phyloP scores from a whole-genome alignment of 2,113 vertebrate species.

The Myrmophylax atrothorax region DNA sequence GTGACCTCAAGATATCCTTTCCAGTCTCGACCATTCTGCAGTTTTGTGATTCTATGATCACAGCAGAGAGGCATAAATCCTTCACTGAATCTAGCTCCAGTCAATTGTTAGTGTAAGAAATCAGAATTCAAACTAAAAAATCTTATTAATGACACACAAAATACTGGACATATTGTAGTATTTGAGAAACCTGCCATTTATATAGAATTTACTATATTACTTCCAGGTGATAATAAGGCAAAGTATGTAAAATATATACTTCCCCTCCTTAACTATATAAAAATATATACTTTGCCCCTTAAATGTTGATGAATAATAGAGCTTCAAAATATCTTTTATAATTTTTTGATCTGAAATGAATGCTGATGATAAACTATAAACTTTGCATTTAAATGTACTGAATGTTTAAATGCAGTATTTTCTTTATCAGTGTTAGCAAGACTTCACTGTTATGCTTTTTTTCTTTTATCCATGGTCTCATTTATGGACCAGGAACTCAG shows the following conservation, averaged over 20 bases:
- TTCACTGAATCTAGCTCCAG: not conserved
- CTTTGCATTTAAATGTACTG: not conserved
- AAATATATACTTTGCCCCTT: not conserved
- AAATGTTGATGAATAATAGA: not conserved
- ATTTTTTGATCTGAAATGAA: not conserved
- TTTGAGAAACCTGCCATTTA: not conserved
- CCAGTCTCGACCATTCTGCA: not conserved
- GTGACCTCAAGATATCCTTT: not conserved
- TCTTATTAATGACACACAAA: not conserved
- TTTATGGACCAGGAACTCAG: not conserved
- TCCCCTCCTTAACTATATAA: not conserved
- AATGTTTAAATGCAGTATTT: not conserved
- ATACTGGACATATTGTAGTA: not conserved
- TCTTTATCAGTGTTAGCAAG: not conserved
- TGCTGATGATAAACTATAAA: not conserved
- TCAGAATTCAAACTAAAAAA: not conserved
- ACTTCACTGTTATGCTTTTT: not conserved
- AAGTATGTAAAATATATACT: not conserved
- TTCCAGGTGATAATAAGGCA: not conserved
- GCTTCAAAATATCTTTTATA: not conserved
- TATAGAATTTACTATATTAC: not conserved
- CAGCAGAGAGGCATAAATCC: not conserved
- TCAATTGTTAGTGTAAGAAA: not conserved
- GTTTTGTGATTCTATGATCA: not conserved
- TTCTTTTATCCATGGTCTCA: not conserved